Conservation (phyloP, 1,140 invertebrate species). For the Drosophila guanche region DNA sequence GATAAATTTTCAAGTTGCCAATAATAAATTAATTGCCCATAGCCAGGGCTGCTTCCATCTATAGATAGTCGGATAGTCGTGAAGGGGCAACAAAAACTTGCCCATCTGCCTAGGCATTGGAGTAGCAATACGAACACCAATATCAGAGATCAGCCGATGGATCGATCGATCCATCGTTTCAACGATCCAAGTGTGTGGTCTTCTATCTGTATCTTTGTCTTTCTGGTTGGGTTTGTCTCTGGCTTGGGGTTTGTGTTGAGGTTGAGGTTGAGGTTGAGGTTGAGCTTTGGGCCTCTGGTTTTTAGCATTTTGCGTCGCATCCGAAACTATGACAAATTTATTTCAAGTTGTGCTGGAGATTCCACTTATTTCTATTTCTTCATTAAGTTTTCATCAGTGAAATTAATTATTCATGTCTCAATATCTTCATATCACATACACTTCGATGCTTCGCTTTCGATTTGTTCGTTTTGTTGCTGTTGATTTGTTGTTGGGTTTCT, state of each 20-base stretch:
- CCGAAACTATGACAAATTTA: slow-evolving; percentile 78
- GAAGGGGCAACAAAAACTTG: slow-evolving; percentile 51
- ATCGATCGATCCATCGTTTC: slow-evolving; percentile 23
- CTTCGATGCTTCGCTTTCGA: slow-evolving; percentile 54
- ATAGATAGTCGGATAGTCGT: no score
- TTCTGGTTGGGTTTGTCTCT: not conserved
- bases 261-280: no score
- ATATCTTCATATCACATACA: slow-evolving; percentile 77
- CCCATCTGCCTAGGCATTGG: slow-evolving; percentile 47
- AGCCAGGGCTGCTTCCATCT: slow-evolving; percentile 22
- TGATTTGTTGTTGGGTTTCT: slow-evolving; percentile 57
- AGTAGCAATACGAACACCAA: not conserved
- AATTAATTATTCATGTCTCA: slow-evolving; percentile 81
- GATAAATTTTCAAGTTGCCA: slow-evolving; percentile 75
- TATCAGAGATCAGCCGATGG: slow-evolving; percentile 10
- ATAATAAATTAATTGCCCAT: slow-evolving; percentile 79
- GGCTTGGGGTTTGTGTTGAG: slow-evolving; percentile 3
- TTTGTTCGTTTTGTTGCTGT: slow-evolving; percentile 32
- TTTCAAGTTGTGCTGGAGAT: slow-evolving; percentile 69
- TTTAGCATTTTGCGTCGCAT: slow-evolving; percentile 73
- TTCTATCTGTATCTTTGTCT: slow-evolving; percentile 29
- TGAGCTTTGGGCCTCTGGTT: slow-evolving; percentile 55
- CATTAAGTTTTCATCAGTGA: slow-evolving; percentile 82
- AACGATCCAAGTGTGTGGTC: slow-evolving; percentile 63
- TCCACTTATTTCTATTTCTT: slow-evolving; percentile 76